A percentile compares a stretch with the other conserved stretches of the same genome.
Evolutionary conservation across 2,113 vertebrate genomes (phyloP).

Genomic region (Theristicus caerulescens): DNA sequence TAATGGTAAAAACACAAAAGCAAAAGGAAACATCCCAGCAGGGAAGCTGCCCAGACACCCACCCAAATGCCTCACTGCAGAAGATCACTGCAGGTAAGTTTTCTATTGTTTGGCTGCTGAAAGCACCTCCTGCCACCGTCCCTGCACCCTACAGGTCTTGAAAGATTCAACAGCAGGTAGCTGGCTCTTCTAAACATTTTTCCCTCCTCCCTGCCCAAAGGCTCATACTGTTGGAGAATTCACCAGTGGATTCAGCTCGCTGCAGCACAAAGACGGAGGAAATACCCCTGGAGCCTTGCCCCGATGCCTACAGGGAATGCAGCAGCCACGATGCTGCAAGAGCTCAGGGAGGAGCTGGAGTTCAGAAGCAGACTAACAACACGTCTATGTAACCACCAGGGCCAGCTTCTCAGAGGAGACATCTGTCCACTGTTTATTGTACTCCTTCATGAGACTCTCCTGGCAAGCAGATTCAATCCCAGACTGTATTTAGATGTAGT

Average conservation of each 20-base stretch:
- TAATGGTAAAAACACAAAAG: neutral
- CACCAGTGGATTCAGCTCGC: neutral
- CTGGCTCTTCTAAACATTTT: neutral
- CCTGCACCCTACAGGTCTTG: rapidly evolving
- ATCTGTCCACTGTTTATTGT: neutral
- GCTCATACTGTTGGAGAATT: neutral
- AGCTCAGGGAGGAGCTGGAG: neutral
- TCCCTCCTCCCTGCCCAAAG: neutral
- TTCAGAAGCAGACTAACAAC: neutral
- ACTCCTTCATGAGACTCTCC: neutral
- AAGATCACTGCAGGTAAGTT: neutral
- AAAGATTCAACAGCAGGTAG: neutral
- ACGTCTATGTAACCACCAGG: rapidly evolving
- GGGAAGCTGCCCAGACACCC: neutral
- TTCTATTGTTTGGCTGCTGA: neutral
- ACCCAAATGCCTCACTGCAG: neutral
- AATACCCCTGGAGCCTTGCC: neutral
- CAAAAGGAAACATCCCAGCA: neutral
- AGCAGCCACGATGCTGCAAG: neutral
- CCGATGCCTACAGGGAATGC: neutral
- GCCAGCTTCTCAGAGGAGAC: neutral
- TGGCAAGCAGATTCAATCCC: neutral
- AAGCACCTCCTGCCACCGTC: neutral
- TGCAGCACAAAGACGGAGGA: neutral
- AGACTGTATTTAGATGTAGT: neutral